A percentile compares a stretch with the other conserved stretches of the same genome.
Conservation (phyloP, 2,113 vertebrate genomes). For the Scartelaos histophorus region DNA sequence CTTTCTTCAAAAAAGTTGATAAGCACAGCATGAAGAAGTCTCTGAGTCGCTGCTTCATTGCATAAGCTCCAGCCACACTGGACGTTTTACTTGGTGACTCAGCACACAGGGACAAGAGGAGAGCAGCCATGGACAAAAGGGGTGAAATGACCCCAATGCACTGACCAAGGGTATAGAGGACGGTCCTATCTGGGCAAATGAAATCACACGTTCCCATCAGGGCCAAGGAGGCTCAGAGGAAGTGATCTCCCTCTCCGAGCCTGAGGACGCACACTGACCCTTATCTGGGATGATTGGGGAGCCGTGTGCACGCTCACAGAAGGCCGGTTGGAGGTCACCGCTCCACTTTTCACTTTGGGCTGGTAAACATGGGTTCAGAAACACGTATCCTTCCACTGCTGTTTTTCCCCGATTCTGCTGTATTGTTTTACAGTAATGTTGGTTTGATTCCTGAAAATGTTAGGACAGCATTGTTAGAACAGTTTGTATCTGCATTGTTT, state of each 20-base stretch:
- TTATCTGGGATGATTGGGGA: conserved; percentile 38
- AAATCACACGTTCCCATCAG: conserved; percentile 47
- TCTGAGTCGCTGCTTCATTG: not conserved
- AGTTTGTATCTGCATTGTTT: not conserved
- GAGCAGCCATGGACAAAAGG: not conserved
- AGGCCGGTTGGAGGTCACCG: conserved; percentile 34
- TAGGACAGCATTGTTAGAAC: too few species aligned
- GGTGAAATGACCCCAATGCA: conserved; percentile 25
- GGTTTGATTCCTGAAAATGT: not conserved
- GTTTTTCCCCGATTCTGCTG: not conserved
- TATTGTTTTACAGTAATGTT: not conserved
- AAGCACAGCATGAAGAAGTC: not conserved
- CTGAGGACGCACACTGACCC: conserved; percentile 25
- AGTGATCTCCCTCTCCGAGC: conserved; percentile 22
- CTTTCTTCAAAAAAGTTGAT: not conserved
- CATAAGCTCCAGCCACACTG: conserved; percentile 6
- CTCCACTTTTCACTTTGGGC: not conserved
- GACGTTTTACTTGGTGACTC: conserved; percentile 25
- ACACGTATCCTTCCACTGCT: not conserved
- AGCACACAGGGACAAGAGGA: conserved; percentile 28
- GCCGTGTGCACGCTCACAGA: conserved; percentile 23
- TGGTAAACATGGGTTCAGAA: not conserved
- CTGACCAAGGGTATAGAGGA: conserved; percentile 38
- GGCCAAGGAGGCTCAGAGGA: conserved; percentile 26
- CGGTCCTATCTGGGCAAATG: conserved; percentile 46